Evolutionary conservation across 2,797 vertebrate species (phyloP).

Genomic region (Syncerus caffer): DNA sequence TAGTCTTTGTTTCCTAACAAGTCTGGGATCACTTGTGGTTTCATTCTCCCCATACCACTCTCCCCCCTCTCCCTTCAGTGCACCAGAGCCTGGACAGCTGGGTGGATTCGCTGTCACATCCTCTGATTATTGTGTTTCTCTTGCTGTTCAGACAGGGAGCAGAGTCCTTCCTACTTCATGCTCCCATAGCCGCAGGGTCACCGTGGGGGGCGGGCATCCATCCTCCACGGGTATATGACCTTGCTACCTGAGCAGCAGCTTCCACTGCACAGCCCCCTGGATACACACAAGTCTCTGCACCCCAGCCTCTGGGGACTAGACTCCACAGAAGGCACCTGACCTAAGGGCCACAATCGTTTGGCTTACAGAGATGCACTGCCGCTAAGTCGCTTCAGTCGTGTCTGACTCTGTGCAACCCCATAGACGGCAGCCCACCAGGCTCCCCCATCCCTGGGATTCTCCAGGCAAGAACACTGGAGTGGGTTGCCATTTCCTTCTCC

Average conservation of each 20-base stretch:
- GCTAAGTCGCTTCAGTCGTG: too few relatives aligned
- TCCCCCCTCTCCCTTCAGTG: not conserved
- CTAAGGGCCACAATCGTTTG: not conserved
- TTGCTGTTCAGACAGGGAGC: not conserved
- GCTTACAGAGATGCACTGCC: not conserved
- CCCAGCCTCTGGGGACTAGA: not conserved
- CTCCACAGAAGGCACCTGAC: not conserved
- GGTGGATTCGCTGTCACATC: not conserved
- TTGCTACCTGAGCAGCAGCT: not conserved
- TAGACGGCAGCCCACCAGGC: too few relatives aligned
- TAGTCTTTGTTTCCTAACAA: not conserved
- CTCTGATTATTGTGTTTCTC: not conserved
- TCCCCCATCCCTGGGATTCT: too few relatives aligned
- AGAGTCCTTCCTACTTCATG: accelerated
- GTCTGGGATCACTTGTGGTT: too few relatives aligned
- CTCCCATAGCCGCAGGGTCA: not conserved
- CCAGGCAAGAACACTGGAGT: too few relatives aligned
- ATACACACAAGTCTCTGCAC: accelerated
- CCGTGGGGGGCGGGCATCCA: accelerated
- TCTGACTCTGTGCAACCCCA: too few relatives aligned
- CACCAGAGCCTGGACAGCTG: not conserved
- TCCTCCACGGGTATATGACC: not conserved
- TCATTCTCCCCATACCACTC: not conserved
- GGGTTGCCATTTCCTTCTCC: too few relatives aligned
- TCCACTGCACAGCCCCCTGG: not conserved